These are phyloP conservation scores for Nylanderia fulva DNA, from an alignment of 1,140 invertebrate genomes.

Conservation along the genomic window DNA sequence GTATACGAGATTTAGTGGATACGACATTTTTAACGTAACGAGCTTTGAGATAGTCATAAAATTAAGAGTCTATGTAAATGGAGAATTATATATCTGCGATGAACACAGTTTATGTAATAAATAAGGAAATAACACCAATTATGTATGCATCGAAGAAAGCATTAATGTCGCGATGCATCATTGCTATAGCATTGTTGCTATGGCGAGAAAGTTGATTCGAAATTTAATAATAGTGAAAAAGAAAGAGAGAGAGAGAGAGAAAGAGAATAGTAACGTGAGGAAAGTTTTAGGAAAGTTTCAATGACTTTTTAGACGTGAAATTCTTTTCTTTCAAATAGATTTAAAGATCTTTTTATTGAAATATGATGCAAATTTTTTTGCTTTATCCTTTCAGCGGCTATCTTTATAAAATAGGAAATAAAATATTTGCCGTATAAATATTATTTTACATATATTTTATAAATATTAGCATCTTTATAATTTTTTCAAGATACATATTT, in stretches of 20 bases:
- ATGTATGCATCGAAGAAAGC: neutral
- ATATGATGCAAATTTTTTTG: neutral
- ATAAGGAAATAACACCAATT: neutral
- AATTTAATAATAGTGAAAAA: slow-evolving; percentile 10
- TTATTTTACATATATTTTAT: neutral
- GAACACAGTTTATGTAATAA: neutral
- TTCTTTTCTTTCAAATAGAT: slow-evolving; percentile 12
- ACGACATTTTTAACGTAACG: neutral
- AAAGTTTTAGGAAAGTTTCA: neutral
- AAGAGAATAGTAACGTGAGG: too few species aligned
- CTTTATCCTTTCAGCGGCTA: neutral
- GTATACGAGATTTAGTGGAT: too few species aligned
- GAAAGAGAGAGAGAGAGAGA: neutral
- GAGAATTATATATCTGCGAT: neutral
- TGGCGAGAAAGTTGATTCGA: neutral
- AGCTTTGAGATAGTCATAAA: neutral
- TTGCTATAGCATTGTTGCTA: neutral
- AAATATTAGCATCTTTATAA: neutral
- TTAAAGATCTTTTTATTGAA: neutral
- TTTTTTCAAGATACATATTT: slow-evolving; percentile 27
- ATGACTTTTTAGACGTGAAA: neutral
- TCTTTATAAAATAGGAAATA: neutral
- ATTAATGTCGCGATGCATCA: neutral
- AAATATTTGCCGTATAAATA: neutral
- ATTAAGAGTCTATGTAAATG: neutral